These are phyloP conservation scores for Serinus canaria DNA, from an alignment of 2,113 vertebrate species.

Conservation along the genomic window DNA sequence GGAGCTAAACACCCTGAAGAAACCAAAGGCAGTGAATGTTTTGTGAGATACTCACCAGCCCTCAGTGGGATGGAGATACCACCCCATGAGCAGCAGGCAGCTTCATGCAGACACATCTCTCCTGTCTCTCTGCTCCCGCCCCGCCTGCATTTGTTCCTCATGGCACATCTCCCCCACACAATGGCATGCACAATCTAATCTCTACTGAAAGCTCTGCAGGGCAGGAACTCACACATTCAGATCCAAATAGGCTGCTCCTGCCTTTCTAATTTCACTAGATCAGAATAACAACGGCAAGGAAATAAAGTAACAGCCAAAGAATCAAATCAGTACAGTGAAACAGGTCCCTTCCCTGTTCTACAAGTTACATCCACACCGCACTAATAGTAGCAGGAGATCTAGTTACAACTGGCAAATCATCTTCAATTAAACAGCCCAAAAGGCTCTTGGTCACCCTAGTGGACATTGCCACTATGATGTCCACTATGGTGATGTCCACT, in stretches of 20 bases:
- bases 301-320: conserved; percentile 41
- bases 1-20: background rate
- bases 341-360: background rate
- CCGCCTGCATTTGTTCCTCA: conserved; percentile 55
- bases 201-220: conserved; percentile 55
- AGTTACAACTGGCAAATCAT: background rate
- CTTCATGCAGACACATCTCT: background rate
- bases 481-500: background rate
- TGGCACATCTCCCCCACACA: conserved; percentile 53
- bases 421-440: background rate
- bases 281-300: conserved; percentile 37
- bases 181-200: conserved; percentile 57
- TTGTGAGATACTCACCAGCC: background rate
- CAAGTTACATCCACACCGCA: background rate
- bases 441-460: background rate
- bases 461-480: too few species aligned
- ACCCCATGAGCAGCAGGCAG: conserved; percentile 10
- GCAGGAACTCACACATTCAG: conserved; percentile 53
- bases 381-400: background rate
- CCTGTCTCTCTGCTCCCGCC: background rate
- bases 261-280: conserved; percentile 63
- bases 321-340: background rate
- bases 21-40: background rate
- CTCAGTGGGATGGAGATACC: background rate
- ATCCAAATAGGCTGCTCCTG: conserved; percentile 54